Evolutionary conservation across 2,113 vertebrate genomes (phyloP).

Genomic region (Calonectris borealis): DNA sequence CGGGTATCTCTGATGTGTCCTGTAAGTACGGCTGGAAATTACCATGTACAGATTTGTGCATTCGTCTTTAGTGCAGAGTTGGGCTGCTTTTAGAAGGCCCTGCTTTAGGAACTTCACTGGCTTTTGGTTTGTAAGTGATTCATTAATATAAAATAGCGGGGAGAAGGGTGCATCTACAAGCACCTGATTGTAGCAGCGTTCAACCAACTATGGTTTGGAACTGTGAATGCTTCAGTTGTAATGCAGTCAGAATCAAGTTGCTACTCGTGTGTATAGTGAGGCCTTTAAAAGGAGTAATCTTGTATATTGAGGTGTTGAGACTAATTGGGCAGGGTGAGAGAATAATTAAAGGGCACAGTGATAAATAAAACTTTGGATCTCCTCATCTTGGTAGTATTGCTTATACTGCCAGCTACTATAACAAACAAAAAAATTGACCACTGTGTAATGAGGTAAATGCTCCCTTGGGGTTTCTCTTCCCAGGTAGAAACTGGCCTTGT

Average conservation of each 20-base stretch:
- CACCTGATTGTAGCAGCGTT: not conserved
- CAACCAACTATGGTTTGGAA: not conserved
- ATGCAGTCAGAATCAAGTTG: not conserved
- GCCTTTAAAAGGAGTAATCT: not conserved
- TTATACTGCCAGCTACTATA: not conserved
- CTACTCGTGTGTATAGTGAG: not conserved
- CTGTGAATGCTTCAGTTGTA: not conserved
- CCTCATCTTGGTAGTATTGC: not conserved
- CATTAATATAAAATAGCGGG: not conserved
- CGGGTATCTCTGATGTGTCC: constrained; percentile 97
- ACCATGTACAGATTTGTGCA: not conserved
- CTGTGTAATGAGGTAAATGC: not conserved
- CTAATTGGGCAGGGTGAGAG: not conserved
- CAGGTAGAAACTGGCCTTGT: not conserved
- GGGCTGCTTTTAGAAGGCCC: not conserved
- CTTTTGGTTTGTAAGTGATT: not conserved
- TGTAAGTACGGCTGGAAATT: constrained; percentile 77
- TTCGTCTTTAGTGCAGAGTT: not conserved
- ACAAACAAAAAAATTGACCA: not conserved
- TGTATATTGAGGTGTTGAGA: not conserved
- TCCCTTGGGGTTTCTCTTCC: not conserved
- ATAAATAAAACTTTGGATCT: not conserved
- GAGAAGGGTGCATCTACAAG: not conserved
- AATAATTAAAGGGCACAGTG: not conserved
- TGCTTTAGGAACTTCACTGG: not conserved